Base-by-base conservation (phyloP, 2,797 vertebrate genomes). In the Ispidina lecontei region DNA sequence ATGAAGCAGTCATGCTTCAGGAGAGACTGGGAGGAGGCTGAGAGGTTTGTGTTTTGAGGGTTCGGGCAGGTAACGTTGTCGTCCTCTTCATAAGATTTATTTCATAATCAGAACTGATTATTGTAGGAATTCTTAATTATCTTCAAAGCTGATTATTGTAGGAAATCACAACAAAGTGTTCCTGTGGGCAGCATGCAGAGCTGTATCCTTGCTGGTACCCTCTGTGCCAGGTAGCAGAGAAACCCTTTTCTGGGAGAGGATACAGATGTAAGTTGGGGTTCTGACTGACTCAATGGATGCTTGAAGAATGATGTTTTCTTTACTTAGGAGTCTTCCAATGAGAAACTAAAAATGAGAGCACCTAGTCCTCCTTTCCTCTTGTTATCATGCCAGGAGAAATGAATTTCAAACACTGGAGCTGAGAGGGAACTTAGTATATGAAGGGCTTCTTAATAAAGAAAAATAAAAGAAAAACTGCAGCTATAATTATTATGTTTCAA, bases 401-500 rank as follows among this genome's bases (percentile, higher is more conserved):
- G 5, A 55, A 77, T 87, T 93, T 55, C 1, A 84, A 72, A 93
- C 86, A 51, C 14, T 2, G 2, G 72, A 81, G 22, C 29, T 78
- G n/a, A 75, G 63, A 72, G 54, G 25, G 37, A 75, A 39, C 63
- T 52, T 74, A 49, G 43, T 65, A 37, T 47, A 17, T 1, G 4
- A 55, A 55, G 21, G 14, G 29, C 5, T 56, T 31, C 31, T 28
- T 16, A 59, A 28, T 10, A 58, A 58, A 37, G 63, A 71, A 46
- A 54, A 37, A 69, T 15, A 9, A 21, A 18, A 51, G 28, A 62
- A 72, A 46, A 54, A 59, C 29, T 81, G 74, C 47, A 89, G 78
- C 43, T 83, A n/a, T 89, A 91, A 90, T 91, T 54, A 82, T 77
- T 87, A 62, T 80, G 5, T 91, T 88, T 87, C 78, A 87, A 35